These are phyloP conservation scores for Gnathonemus longibarbis DNA, from an alignment of 2,113 vertebrate species.

Conservation along the genomic window DNA sequence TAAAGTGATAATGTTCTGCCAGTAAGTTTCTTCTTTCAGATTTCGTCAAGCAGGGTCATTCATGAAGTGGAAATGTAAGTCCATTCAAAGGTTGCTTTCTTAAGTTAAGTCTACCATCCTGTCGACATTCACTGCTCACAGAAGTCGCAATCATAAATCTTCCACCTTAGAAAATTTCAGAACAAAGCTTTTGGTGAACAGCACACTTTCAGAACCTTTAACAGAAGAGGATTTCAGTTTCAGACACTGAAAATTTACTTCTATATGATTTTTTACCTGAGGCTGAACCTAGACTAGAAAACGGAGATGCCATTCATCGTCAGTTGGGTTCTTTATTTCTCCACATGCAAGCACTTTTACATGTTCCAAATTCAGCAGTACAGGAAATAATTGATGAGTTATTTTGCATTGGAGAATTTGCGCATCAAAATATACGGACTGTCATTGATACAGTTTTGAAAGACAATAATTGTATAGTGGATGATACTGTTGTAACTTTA, in stretches of 20 bases:
- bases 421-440: conserved; percentile 6
- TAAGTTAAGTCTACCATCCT: neutral
- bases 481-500: conserved; percentile 15
- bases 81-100: no score
- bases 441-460: conserved; percentile 16
- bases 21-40: no score
- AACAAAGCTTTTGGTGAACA: neutral
- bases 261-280: conserved; percentile 15
- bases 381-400: conserved; percentile 25
- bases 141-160: conserved; percentile 23
- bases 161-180: no score
- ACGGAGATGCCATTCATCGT: conserved; percentile 17
- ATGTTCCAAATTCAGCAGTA: conserved; percentile 25
- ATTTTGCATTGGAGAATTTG: conserved; percentile 21
- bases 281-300: neutral
- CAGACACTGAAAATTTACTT: conserved; percentile 13
- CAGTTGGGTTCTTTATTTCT: conserved; percentile 25
- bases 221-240: neutral
- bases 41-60: no score
- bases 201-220: neutral
- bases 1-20: no score
- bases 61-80: no score
- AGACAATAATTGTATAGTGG: conserved; percentile 6
- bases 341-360: conserved; percentile 23
- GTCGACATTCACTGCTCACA: conserved; percentile 22